Evolutionary conservation across 2,797 vertebrate genomes (phyloP), one percentile per base, ranked within the genome.

Genomic region (Mergus octosetaceus): DNA sequence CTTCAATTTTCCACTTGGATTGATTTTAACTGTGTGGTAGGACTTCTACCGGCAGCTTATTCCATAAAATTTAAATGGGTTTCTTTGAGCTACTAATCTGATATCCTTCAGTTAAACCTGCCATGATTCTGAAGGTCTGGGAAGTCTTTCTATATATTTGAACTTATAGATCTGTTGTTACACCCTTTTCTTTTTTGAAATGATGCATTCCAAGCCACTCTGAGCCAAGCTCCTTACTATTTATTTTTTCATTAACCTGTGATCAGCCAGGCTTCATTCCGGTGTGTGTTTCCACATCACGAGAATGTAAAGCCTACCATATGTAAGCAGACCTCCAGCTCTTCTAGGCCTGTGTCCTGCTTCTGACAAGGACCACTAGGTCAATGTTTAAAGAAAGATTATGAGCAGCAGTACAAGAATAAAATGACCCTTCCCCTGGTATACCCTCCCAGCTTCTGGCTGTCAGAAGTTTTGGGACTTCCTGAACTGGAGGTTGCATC

Each of bases 61-160:
- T 92, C 65, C 70, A 78, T 93, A 91, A 94, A 81, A 81, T 39
- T 83, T 69, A 77, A 92, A 53, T 53, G 30, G 9, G 20, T 79
- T 85, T 77, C 58, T 74, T 41, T 69, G 71, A 51, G 53, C 62
- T 71, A 75, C 64, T 70, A 54, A 47, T 81, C 61, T 0, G 0
- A 77, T 38, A 34, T 74, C 54, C 53, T 66, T 80, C 45, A 51
- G 16, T 70, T 85, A 41, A 73, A 54, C 20, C 38, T 72, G 27
- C 15, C 1, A 1, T 34, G 47, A 38, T 36, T 92, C 56, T 41
- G 51, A 70, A 38, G 53, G 58, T 73, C 53, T 9, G 57, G 85
- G 38, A 65, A 87, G 41, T 9, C 8, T 39, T 13, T 66, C 30
- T 64, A 13, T 66, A 47, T 34, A 38, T 6, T 60, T 68, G 16